A percentile compares a stretch with the other conserved stretches of the same genome.
Evolutionary conservation across 2,888 invertebrate species (phyloP).

Genomic region (Drosophila maculinotata): DNA sequence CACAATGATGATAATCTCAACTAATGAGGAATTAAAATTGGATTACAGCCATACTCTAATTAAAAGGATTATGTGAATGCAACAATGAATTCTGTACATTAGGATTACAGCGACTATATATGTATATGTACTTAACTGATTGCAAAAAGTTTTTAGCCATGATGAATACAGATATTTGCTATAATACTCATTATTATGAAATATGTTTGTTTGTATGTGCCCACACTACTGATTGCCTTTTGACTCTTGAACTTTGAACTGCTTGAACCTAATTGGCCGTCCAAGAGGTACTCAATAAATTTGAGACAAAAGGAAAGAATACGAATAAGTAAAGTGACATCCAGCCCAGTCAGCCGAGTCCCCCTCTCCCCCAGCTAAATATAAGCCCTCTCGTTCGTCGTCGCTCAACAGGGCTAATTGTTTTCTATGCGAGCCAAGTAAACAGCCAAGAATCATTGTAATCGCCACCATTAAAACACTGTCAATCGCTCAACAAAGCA

Average conservation of each 20-base stretch:
- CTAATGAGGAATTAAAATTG: slow-evolving; percentile 73
- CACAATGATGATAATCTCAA: slow-evolving; percentile 67
- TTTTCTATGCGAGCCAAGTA: slow-evolving; percentile 49
- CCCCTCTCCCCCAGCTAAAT: too few species aligned
- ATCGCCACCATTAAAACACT: slow-evolving; percentile 73
- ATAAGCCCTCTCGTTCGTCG: slow-evolving; percentile 12
- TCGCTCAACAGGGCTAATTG: slow-evolving; percentile 57
- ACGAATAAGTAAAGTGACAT: slow-evolving; percentile 36
- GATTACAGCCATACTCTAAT: slow-evolving; percentile 61
- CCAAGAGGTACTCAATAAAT: slow-evolving; percentile 34
- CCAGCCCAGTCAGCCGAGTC: too few species aligned
- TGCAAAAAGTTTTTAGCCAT: background rate
- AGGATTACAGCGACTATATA: slow-evolving; percentile 27
- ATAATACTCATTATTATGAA: too few species aligned
- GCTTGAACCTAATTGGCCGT: slow-evolving; percentile 16
- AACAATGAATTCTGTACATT: slow-evolving; percentile 41
- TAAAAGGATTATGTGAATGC: slow-evolving; percentile 58
- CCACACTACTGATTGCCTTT: too few species aligned
- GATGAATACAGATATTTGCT: too few species aligned
- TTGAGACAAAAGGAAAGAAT: background rate
- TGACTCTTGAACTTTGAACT: slow-evolving; percentile 7
- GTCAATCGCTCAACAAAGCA: slow-evolving; percentile 55
- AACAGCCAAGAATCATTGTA: slow-evolving; percentile 60
- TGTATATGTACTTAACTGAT: background rate
- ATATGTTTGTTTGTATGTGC: too few species aligned